Base-by-base conservation (phyloP, 2,888 invertebrate species). In the Tenthredo mesomela region DNA sequence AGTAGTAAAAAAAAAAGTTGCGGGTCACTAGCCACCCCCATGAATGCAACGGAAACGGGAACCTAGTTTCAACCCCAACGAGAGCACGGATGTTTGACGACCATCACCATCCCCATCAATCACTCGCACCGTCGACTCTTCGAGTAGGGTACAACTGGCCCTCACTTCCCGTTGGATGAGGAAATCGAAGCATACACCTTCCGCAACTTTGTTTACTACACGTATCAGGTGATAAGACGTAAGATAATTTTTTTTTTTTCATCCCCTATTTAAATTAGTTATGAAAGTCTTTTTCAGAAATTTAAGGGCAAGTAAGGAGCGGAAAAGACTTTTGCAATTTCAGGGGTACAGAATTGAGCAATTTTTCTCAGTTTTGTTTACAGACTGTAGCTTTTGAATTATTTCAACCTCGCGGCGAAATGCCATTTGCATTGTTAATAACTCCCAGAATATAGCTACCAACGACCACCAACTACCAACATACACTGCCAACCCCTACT, bases 311-410 rank as follows among this genome's bases (percentile, higher is more conserved):
- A 4, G 18, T 67, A 67, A 67, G 67, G 67, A 33, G 43, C 37
- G 71, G 7, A 43, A 43, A 43, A 21, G 0, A 54, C 12, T 78
- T 75, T 86, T 85, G 88, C 87, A 88, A 88, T 87, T 85, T 61
- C 78, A 85, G 43, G 18, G 80, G 61, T 43, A 40, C 54, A 84
- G 85, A 88, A 89, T 90, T 89, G 89, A 88, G 88, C 88, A 87
- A 89, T 90, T 89, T 88, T 88, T 89, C 89, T 87, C 85, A 83
- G 87, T 88, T 88, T 88, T 89, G 88, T 89, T 89, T 89, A 86
- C 87, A 87, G 77, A 73, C 73, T 40, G 40, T 47, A 54, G 80
- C 70, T 37, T 37, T 25, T 70, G 75, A 78, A 78, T 86, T 86
- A 85, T 87, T 88, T 82, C 82, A n/a, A 47, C 70, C 21, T 77